Evolutionary conservation across 2,888 invertebrate species (phyloP).

Genomic region (Euclidia mi): DNA sequence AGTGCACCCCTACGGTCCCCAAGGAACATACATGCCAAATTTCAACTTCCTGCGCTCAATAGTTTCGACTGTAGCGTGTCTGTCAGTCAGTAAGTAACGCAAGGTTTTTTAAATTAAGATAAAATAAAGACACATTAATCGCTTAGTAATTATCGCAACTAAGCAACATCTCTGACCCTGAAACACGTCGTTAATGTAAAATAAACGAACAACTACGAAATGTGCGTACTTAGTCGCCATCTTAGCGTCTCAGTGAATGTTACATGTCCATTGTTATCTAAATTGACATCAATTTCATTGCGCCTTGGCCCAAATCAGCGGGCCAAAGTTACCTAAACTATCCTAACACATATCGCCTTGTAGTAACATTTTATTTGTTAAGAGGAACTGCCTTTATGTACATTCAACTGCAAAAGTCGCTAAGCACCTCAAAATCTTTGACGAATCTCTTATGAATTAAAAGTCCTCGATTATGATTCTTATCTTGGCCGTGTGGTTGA

Average conservation of each 20-base stretch:
- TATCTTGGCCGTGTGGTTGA: no score
- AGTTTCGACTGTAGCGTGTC: no score
- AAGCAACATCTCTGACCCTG: constrained; percentile 32
- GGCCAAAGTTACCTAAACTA: constrained; percentile 58
- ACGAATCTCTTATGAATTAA: no score
- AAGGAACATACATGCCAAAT: no score
- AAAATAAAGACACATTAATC: background rate
- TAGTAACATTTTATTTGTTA: background rate
- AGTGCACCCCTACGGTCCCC: no score
- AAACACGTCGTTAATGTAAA: constrained; percentile 31
- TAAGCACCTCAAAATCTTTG: background rate
- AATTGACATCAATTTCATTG: constrained; percentile 68
- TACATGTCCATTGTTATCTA: constrained; percentile 65
- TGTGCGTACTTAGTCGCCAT: constrained; percentile 27
- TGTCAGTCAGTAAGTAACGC: no score
- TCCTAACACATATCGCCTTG: constrained; percentile 78
- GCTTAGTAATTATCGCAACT: constrained; percentile 20
- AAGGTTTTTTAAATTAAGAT: no score
- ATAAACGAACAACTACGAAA: constrained; percentile 22
- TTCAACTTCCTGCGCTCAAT: no score
- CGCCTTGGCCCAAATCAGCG: constrained; percentile 74
- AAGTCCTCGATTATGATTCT: no score
- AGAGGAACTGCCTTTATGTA: no score
- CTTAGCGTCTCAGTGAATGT: constrained; percentile 20
- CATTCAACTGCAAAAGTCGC: no score